Base-by-base conservation (phyloP, 2,888 invertebrate species). In the Nomada flava region DNA sequence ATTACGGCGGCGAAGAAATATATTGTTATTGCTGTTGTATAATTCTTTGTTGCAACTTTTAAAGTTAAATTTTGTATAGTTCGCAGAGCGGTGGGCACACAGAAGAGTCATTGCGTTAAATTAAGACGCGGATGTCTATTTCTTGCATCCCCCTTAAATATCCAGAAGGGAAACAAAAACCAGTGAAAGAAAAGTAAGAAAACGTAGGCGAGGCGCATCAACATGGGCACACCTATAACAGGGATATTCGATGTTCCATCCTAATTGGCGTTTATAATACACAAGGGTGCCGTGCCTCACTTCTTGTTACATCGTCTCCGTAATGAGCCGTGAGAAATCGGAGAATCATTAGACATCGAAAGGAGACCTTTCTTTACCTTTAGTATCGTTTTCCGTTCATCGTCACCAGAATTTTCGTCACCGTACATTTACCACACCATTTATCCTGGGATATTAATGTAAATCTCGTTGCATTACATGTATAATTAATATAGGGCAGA, bases 261-360 rank as follows among this genome's bases (percentile, higher is more conserved):
- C 82, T 91, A 90, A 91, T 91, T 91, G 91, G 90, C 86, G 86
- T 89, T 90, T 87, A 89, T 85, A 73, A 82, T 85, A 84, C 90
- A 75, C 87, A 47, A 71, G 88, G 89, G 89, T 86, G 65, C 84
- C 77, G 84, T 89, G 62, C 84, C 83, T 89, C 86, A 83, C 55
- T 71, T 74, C 76, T 60, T 86, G 76, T 84, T 84, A 87, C 70
- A 81, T 86, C 75, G 64, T 71, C 59, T 64, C 70, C 72, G 62
- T 90, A 90, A 90, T 88, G 84, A 88, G 83, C 85, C 84, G 85
- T 79, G 79, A 71, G 88, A 89, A 77, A 87, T 86, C 76, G 78
- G 83, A 85, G 84, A 75, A 71, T 80, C 85, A 82, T 82, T 85
- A 83, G 63, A 18, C 69, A 42, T 23, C 72, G 50, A 76, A 80